phyloP scores from a whole-genome alignment of 2,888 invertebrate genomes.

The Dryococelus australis region DNA sequence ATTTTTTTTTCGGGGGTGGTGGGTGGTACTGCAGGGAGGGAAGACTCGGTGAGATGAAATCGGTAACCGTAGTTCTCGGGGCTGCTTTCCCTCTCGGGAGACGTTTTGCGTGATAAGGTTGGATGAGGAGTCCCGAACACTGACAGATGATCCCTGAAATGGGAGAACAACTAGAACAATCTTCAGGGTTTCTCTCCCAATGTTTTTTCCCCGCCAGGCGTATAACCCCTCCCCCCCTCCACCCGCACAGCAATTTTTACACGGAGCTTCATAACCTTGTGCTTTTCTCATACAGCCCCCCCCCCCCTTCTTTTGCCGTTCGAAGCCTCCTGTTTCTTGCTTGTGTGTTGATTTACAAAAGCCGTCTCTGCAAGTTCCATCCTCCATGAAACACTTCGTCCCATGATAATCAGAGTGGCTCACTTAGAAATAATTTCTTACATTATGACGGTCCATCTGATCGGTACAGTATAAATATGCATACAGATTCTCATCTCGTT shows the following conservation, averaged over 20 bases:
- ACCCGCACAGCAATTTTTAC: neutral
- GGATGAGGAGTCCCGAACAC: constrained; percentile 18
- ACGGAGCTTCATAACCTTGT: neutral
- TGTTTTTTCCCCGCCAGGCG: neutral
- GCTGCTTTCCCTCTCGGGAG: constrained; percentile 13
- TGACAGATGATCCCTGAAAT: constrained; percentile 21
- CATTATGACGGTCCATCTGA: neutral
- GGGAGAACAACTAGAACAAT: constrained; percentile 3
- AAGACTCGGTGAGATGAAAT: constrained; percentile 19
- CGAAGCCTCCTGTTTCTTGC: neutral
- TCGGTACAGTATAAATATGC: no score
- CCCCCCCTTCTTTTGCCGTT: neutral
- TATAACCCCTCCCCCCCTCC: neutral
- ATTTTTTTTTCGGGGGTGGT: neutral
- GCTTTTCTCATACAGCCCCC: neutral
- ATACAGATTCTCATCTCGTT: no score
- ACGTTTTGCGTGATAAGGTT: constrained; percentile 18
- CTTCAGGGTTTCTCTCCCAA: neutral
- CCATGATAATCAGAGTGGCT: neutral
- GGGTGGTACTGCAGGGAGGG: neutral
- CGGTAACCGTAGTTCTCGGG: constrained; percentile 22
- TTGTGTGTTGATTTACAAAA: neutral
- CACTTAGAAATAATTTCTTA: neutral
- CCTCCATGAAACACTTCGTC: neutral
- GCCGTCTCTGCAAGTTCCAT: neutral